Conservation (phyloP, 2,113 vertebrate species). For the Pachycephala philippinensis region DNA sequence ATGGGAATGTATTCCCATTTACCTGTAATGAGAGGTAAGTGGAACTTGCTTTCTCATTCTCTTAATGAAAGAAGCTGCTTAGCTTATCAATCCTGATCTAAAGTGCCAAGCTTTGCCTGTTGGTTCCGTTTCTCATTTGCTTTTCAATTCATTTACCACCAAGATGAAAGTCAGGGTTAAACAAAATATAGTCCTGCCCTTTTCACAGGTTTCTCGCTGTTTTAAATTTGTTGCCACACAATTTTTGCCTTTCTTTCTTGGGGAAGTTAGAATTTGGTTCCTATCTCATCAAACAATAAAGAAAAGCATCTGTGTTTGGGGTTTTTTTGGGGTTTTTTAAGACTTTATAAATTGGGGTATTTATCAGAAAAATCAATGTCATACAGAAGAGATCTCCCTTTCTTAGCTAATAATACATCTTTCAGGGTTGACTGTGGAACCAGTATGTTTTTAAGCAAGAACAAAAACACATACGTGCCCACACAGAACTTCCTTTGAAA, state of each 20-base stretch:
- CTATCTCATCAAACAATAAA: background rate
- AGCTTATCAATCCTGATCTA: background rate
- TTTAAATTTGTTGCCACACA: background rate
- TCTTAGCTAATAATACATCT: background rate
- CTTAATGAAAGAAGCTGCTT: background rate
- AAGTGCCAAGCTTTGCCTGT: background rate
- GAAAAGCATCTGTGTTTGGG: background rate
- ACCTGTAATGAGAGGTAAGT: background rate
- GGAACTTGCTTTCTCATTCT: background rate
- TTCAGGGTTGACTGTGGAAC: background rate
- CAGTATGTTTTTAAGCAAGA: background rate
- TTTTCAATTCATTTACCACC: background rate
- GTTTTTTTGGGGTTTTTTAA: fast-evolving
- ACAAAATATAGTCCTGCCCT: background rate
- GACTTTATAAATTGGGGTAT: background rate
- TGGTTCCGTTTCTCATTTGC: background rate
- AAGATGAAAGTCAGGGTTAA: background rate
- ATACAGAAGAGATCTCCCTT: background rate
- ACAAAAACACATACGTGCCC: background rate
- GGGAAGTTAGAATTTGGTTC: background rate
- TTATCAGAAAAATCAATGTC: background rate
- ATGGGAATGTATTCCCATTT: background rate
- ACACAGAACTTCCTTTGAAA: background rate
- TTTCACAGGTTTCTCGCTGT: background rate
- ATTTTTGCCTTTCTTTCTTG: background rate